These are phyloP conservation scores for Formica exsecta DNA, from an alignment of 1,140 invertebrate species.

Conservation along the genomic window DNA sequence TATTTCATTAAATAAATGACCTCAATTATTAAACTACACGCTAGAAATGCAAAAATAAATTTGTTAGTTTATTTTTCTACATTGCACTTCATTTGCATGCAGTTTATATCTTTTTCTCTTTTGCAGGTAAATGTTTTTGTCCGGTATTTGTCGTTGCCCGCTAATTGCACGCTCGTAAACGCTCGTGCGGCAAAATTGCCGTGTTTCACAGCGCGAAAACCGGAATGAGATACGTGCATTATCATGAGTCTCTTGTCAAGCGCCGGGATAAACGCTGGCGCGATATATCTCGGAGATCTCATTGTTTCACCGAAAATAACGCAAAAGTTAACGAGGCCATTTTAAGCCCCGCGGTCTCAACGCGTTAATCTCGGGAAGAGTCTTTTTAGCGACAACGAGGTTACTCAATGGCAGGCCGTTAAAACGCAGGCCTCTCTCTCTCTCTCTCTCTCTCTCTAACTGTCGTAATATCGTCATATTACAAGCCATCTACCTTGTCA, in stretches of 20 bases:
- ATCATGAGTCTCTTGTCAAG: constrained; percentile 50
- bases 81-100: constrained; percentile 19
- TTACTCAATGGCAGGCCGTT: background rate
- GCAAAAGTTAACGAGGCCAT: constrained; percentile 58
- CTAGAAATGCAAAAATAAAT: constrained; percentile 18
- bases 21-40: background rate
- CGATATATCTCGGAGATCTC: constrained; percentile 48
- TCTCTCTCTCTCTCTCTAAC: constrained; percentile 13
- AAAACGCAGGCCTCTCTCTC: constrained; percentile 25
- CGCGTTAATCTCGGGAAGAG: constrained; percentile 42
- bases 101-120: constrained; percentile 26
- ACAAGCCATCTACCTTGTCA: constrained; percentile 7
- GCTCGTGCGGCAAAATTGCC: constrained; percentile 13
- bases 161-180: constrained; percentile 52
- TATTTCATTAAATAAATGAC: background rate
- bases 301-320: constrained; percentile 57
- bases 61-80: background rate
- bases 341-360: constrained; percentile 46
- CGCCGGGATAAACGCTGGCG: constrained; percentile 24
- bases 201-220: constrained; percentile 21
- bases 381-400: constrained; percentile 40
- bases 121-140: background rate
- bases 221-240: constrained; percentile 48
- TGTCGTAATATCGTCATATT: constrained; percentile 20
- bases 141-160: constrained; percentile 36